Evolutionary conservation across 2,797 vertebrate species (phyloP).

Genomic region (Xenentodon cancila): DNA sequence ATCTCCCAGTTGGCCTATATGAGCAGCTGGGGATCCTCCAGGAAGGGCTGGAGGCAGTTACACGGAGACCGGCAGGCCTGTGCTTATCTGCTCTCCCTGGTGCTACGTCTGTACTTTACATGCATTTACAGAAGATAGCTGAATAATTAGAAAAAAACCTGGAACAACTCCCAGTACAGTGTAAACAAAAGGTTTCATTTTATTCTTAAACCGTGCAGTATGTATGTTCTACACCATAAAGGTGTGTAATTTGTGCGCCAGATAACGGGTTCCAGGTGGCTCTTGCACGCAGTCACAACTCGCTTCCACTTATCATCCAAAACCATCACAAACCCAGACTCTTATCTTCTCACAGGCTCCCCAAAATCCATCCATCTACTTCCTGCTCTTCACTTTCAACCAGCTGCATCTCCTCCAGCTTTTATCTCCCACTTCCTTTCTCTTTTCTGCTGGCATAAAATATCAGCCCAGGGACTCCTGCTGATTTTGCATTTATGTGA

Average conservation of each 20-base stretch:
- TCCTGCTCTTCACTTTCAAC: conserved; percentile 47
- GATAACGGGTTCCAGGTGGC: conserved; percentile 48
- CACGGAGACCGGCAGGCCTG: too few species aligned
- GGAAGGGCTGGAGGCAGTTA: too few species aligned
- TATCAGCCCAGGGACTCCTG: conserved; percentile 22
- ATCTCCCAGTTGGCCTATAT: too few species aligned
- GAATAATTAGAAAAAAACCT: too few species aligned
- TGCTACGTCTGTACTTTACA: too few species aligned
- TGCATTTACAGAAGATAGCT: too few species aligned
- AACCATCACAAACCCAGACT: conserved; percentile 28
- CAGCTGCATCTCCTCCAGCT: conserved; percentile 61
- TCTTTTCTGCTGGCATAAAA: conserved; percentile 48
- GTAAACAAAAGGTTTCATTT: too few species aligned
- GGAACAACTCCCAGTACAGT: too few species aligned
- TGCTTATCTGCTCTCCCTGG: too few species aligned
- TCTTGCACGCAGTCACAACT: conserved; percentile 7
- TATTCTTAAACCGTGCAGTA: too few species aligned
- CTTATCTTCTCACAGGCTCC: conserved; percentile 54
- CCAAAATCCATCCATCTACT: conserved; percentile 53
- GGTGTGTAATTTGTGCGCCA: conserved; percentile 24
- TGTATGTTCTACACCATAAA: background rate
- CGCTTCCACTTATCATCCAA: conserved; percentile 38
- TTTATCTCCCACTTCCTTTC: conserved; percentile 58
- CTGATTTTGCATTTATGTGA: conserved; percentile 27
- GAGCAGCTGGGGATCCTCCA: too few species aligned